Evolutionary conservation across 2,888 invertebrate genomes (phyloP).

Genomic region (Epinotia bilunana): DNA sequence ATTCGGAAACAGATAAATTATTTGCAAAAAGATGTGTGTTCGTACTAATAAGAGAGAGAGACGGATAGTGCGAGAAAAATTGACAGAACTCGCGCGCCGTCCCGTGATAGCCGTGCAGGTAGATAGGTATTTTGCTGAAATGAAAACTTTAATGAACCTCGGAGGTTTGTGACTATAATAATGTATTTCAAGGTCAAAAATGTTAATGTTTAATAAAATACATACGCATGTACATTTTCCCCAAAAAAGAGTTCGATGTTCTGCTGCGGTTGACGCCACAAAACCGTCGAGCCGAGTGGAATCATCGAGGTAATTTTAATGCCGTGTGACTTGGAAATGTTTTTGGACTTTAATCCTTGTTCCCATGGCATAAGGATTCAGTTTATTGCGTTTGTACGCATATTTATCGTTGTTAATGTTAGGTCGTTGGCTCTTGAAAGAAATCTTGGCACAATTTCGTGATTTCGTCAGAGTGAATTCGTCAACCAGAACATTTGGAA

Average conservation of each 20-base stretch:
- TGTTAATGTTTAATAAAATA: constrained; percentile 1
- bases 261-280: constrained; percentile 61
- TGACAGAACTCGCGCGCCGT: too few relatives aligned
- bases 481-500: constrained; percentile 68
- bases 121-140: too few relatives aligned
- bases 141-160: too few relatives aligned
- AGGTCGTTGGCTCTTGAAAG: constrained; percentile 79
- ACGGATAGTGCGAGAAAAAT: too few relatives aligned
- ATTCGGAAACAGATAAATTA: neutral
- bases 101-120: too few relatives aligned
- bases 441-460: constrained; percentile 76
- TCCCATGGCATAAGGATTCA: constrained; percentile 39
- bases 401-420: constrained; percentile 54
- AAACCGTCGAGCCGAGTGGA: constrained; percentile 58
- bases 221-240: constrained; percentile 49
- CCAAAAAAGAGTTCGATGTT: constrained; percentile 53
- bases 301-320: constrained; percentile 22
- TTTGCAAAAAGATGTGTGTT: neutral
- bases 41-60: too few relatives aligned
- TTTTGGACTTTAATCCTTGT: constrained; percentile 54
- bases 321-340: constrained; percentile 23
- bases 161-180: too few relatives aligned
- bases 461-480: constrained; percentile 78
- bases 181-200: too few relatives aligned
- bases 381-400: constrained; percentile 38